Base-by-base conservation (phyloP, 2,888 invertebrate genomes). In the Atherix ibis region DNA sequence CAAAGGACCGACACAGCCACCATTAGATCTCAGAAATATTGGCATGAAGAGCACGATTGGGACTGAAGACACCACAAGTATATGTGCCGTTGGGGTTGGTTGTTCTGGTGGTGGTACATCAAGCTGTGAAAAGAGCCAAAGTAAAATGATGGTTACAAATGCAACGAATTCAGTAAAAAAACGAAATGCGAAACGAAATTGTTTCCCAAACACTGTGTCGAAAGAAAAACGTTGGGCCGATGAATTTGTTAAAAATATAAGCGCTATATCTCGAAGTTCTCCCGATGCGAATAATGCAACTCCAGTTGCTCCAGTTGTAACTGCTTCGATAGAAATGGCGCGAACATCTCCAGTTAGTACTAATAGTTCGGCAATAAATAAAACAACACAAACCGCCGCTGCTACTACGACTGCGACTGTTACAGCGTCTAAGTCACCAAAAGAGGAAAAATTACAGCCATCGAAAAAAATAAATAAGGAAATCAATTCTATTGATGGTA, bases 1-100 rank as follows among this genome's bases (percentile, higher is more conserved):
- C 29, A 62, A 57, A 39, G 63, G 66, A 9, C 62, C 66, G 0
- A 55, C 70, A 3, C 69, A 73, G 46, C 68, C 71, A n/a, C 67
- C 71, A 2, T 60, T 71, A 36, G 74, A 76, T 56, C 63, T 76
- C 36, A 62, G 74, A 32, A 66, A 53, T 40, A 54, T 56, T 29
- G 55, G 34, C 5, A 31, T 37, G 28, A 40, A 40, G 27, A 30
- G 10, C n/a, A n/a, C n/a, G n/a, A n/a, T n/a, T n/a, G n/a, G n/a
- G n/a, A n/a, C n/a, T n/a, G n/a, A n/a, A n/a, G n/a, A n/a, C n/a
- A n/a, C n/a, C n/a, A n/a, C n/a, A n/a, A 22, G 22, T 22, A 22
- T 12, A 18, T 18, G 9, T 18, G 18, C 14, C 17, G 3, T 48
- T 43, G 36, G 41, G 31, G 5, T 19, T 5, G 3, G 2, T n/a